These are phyloP conservation scores for Crotophaga sulcirostris DNA, from an alignment of 2,113 vertebrate genomes.

Conservation along the genomic window DNA sequence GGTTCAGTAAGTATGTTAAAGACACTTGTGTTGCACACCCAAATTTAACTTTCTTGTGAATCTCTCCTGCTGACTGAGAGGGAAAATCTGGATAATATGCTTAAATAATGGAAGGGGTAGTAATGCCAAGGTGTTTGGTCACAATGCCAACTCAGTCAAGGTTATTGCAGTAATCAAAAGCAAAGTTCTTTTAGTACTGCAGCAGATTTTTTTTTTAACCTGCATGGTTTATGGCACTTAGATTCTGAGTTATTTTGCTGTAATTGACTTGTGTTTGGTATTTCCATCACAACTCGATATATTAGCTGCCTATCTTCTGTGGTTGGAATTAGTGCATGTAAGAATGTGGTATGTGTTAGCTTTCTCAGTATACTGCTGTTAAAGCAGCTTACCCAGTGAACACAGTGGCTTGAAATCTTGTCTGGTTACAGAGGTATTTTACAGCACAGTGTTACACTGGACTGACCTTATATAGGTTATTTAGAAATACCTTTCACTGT, in stretches of 20 bases:
- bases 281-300: not conserved
- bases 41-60: not conserved
- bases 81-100: not conserved
- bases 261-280: not conserved
- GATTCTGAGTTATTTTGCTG: not conserved
- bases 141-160: not conserved
- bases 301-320: not conserved
- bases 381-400: not conserved
- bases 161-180: not conserved
- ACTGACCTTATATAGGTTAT: not conserved
- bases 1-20: not conserved
- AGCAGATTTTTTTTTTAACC: not conserved
- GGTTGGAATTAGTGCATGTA: not conserved
- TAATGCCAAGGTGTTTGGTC: not conserved
- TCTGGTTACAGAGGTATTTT: not conserved
- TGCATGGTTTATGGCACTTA: not conserved
- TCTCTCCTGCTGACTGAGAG: not conserved
- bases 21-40: not conserved
- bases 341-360: not conserved
- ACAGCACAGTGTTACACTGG: not conserved
- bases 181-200: not conserved
- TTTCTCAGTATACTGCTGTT: not conserved
- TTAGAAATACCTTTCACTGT: constrained; percentile 18
- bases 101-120: not conserved
- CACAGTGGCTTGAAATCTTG: not conserved